Base-by-base conservation (phyloP, 2,797 vertebrate genomes). In the Anguilla pacifica region DNA sequence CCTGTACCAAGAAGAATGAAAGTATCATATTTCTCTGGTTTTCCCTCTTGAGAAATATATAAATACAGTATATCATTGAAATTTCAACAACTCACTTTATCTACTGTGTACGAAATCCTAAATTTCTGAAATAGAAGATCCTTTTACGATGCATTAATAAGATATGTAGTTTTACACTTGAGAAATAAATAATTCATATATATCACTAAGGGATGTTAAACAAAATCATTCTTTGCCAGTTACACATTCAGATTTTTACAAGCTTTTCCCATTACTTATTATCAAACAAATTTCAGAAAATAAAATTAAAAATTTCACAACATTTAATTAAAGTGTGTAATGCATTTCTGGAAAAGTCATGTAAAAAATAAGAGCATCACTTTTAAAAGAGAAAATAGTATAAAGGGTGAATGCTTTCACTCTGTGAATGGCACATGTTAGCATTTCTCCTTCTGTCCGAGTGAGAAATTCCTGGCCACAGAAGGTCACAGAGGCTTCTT, bases 401-500 rank as follows among this genome's bases (percentile, higher is more conserved):
- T 17, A 19, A 35, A 7, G n/a, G 5, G 6, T 28, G 64, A 70
- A 70, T 70, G 64, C 43, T n/a, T 22, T 77, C 46, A n/a, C 6
- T 82, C 79, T 35, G 31, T 43, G 39, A 77, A 39, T 17, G 39
- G 46, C 79, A 51, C 79, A 51, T 84, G 39, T 39, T 84, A 35
- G 3, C 31, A 59, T 7, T 35, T 22, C 1, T 59, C 15, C 39
- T 28, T 59, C 13, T 35, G 53, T n/a, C 43, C 64, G 19, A n/a
- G 19, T 51, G 13, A 51, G 59, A 19, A 79, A 35, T 61, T 86
- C 57, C n/a, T 77, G 28, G 2, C 19, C 17, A 79, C 61, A 25
- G 17, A 88, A 82, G 87, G 90, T 51, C 85, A 83, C 81, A 0
- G 39, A 84, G 86, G 70, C 72, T 79, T 31, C 61, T 19, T 28